Evolutionary conservation across 2,113 vertebrate genomes (phyloP), one percentile per base, ranked within the genome.

Genomic region (Heloderma charlesbogerti): DNA sequence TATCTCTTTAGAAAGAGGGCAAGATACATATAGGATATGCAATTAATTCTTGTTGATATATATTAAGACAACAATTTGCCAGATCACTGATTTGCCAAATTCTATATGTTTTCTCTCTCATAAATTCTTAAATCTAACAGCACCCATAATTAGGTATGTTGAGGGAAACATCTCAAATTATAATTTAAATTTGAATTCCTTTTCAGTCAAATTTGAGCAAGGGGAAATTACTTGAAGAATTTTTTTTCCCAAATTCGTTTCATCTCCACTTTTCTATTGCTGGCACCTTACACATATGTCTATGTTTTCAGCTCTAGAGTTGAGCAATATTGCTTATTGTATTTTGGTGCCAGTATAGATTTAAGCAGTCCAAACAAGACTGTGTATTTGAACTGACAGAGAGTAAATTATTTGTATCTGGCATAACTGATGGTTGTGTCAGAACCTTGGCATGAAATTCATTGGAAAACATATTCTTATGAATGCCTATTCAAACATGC

Each of bases 321-420:
- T 95, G 89, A 97, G 94, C 95, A 96, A 96, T 93, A 89, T 51
- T 72, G 1, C 93, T 84, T 45, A 93, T 94, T 94, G 66, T 85
- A 4, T 95, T 94, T 95, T 95, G 95, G 95, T 97, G 97, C 97
- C 97, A 97, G 96, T 93, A 93, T 96, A 97, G 97, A 97, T 98
- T 97, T 96, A 93, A 98, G 93, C 95, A 95, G 95, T 96, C 96
- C 96, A 97, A 97, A 97, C 94, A 94, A 93, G 95, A 94, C 57
- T 92, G 96, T 93, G 90, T 94, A 95, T 97, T 97, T 97, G 96
- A 97, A 97, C 96, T 95, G 97, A 97, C 97, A 97, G 96, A 97
- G 96, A 97, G 96, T 97, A 98, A 97, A 97, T 97, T 96, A 97
- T 97, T 97, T 97, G 95, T 96, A 97, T 98, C 97, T 98, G 97